Conservation (phyloP, 2,797 vertebrate species). For the Hypotaenidia okinawae region DNA sequence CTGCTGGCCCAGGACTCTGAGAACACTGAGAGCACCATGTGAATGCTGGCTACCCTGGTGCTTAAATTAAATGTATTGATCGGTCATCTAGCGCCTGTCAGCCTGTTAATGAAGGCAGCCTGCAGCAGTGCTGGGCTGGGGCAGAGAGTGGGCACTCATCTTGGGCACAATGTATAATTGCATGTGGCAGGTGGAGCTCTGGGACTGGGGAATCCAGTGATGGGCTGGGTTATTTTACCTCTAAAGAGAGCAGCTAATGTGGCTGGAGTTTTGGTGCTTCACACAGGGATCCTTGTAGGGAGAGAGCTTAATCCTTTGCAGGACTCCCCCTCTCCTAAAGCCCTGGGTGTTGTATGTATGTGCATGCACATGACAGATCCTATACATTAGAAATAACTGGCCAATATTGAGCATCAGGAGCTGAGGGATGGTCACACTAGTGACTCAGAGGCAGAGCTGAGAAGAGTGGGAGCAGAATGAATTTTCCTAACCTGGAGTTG, state of each 20-base stretch:
- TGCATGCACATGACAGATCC: rapidly evolving
- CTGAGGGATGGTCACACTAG: background rate
- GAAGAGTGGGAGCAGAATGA: background rate
- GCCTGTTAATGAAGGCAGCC: slow-evolving; percentile 21
- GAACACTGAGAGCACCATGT: rapidly evolving
- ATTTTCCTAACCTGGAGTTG: background rate
- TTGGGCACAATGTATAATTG: background rate
- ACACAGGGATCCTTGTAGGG: background rate
- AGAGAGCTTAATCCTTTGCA: background rate
- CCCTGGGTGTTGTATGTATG: rapidly evolving
- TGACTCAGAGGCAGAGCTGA: background rate
- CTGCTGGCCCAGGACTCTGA: background rate
- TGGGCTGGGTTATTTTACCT: slow-evolving; percentile 23
- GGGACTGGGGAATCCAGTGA: background rate
- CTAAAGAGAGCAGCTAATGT: background rate
- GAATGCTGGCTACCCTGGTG: background rate
- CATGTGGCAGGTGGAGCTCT: slow-evolving; percentile 23
- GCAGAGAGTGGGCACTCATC: background rate
- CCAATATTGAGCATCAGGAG: background rate
- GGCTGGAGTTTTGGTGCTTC: background rate
- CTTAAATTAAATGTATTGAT: slow-evolving; percentile 39
- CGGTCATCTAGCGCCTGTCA: background rate
- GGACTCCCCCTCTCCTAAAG: background rate
- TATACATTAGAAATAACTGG: background rate
- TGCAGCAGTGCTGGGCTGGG: background rate